These are phyloP conservation scores for Halictus ligatus DNA, from an alignment of 2,888 invertebrate species.

Conservation along the genomic window DNA sequence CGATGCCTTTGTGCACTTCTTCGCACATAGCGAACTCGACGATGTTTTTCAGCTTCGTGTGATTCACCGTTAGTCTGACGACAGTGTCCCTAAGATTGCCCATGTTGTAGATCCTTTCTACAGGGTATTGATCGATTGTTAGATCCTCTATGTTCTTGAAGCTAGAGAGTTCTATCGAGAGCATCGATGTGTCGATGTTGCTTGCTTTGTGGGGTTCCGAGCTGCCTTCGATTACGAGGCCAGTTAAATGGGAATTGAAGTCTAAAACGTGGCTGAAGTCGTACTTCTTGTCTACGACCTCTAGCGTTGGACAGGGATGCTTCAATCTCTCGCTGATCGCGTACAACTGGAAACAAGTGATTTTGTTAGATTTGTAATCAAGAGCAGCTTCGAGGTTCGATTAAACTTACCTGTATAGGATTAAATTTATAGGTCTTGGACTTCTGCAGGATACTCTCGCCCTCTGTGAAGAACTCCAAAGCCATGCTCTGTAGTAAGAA, in stretches of 20 bases:
- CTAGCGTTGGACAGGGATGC: slow-evolving; percentile 93
- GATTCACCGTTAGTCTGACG: slow-evolving; percentile 87
- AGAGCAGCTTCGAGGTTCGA: not conserved
- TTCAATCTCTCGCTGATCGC: slow-evolving; percentile 95
- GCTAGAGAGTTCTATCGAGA: slow-evolving; percentile 92
- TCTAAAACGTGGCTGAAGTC: slow-evolving; percentile 97
- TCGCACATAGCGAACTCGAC: slow-evolving; percentile 94
- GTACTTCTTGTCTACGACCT: slow-evolving; percentile 91
- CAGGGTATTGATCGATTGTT: slow-evolving; percentile 89
- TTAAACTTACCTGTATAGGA: slow-evolving; percentile 89
- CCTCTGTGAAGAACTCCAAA: slow-evolving; percentile 90
- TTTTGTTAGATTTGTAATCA: not conserved
- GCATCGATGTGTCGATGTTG: slow-evolving; percentile 92
- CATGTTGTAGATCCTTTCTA: slow-evolving; percentile 88
- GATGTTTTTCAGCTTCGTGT: slow-evolving; percentile 88
- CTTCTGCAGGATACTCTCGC: slow-evolving; percentile 88
- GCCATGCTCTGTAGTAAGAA: slow-evolving; percentile 94
- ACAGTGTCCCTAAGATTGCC: slow-evolving; percentile 88
- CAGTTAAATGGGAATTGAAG: slow-evolving; percentile 91
- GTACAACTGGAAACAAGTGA: slow-evolving; percentile 88
- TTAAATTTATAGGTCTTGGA: slow-evolving; percentile 89
- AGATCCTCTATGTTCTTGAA: slow-evolving; percentile 92
- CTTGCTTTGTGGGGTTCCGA: slow-evolving; percentile 90
- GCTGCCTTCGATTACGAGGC: slow-evolving; percentile 89
- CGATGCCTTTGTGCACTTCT: slow-evolving; percentile 89